Evolutionary conservation across 1,140 invertebrate genomes (phyloP).

Genomic region (Caenorhabditis remanei): DNA sequence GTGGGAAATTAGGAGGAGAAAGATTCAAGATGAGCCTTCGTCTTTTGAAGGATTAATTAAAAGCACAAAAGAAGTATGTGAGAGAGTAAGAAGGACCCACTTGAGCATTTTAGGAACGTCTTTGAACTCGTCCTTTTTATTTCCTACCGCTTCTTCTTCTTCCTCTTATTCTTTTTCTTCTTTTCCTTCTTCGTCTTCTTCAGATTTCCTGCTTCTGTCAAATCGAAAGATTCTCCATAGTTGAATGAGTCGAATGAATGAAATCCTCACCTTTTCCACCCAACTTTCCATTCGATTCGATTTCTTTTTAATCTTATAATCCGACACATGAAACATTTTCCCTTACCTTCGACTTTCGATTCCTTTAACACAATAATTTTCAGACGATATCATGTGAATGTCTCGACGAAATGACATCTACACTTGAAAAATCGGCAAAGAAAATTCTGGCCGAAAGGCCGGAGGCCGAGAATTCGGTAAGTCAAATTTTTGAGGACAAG

Average conservation of each 20-base stretch:
- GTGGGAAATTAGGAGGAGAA: constrained; percentile 25
- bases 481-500: neutral
- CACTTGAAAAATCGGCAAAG: constrained; percentile 49
- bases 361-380: neutral
- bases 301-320: constrained; percentile 54
- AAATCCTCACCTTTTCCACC: constrained; percentile 47
- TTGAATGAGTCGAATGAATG: neutral
- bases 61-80: constrained; percentile 23
- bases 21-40: constrained; percentile 50
- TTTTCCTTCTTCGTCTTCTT: neutral
- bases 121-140: neutral
- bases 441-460: constrained; percentile 49
- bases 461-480: constrained; percentile 50
- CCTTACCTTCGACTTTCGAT: neutral
- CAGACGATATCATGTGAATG: constrained; percentile 60
- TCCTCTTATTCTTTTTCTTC: constrained; percentile 6
- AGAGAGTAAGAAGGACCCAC: constrained; percentile 1
- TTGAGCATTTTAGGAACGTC: constrained; percentile 42
- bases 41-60: constrained; percentile 21
- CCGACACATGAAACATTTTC: constrained; percentile 26
- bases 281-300: constrained; percentile 31
- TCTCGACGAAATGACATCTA: constrained; percentile 58
- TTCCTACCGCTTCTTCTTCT: constrained; percentile 16
- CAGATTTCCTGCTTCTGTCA: too few species aligned
- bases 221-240: constrained; percentile 22